Percentiles rank a stretch among this genome's conserved stretches.
phyloP scores from a whole-genome alignment of 2,113 vertebrate genomes.

The Campylorhamphus procurvoides region DNA sequence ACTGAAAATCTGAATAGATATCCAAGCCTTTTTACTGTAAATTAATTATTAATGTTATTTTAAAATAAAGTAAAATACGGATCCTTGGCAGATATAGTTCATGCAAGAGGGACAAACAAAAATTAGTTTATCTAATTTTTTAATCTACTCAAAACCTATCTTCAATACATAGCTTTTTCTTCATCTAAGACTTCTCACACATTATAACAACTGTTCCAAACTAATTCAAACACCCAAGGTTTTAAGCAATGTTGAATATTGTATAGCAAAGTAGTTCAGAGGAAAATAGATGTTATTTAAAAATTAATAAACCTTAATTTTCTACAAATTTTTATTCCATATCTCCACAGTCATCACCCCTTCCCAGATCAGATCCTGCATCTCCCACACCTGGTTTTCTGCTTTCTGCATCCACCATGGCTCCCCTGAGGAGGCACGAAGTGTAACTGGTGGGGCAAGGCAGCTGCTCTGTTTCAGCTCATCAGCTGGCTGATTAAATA shows the following conservation, averaged over 20 bases:
- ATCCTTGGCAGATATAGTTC: neutral
- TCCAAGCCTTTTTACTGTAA: neutral
- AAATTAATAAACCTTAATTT: neutral
- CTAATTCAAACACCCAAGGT: neutral
- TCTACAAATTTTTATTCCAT: neutral
- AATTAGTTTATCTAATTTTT: neutral
- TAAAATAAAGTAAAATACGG: neutral
- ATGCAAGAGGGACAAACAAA: neutral
- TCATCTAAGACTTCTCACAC: neutral
- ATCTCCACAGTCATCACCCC: neutral
- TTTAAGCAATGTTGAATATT: neutral
- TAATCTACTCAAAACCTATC: neutral
- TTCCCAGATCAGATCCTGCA: neutral
- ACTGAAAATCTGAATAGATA: neutral
- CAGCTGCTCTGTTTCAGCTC: rapidly evolving
- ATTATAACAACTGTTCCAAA: neutral
- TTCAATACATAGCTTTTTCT: neutral
- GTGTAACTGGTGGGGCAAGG: neutral
- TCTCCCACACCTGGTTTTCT: rapidly evolving
- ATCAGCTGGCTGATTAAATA: neutral
- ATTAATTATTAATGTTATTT: neutral
- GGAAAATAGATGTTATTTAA: neutral
- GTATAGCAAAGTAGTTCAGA: neutral
- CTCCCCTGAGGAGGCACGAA: neutral
- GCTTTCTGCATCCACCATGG: rapidly evolving